Percentiles rank a stretch among this genome's conserved stretches.
Evolutionary conservation across 2,888 invertebrate genomes (phyloP).

Genomic region (Celastrina argiolus): DNA sequence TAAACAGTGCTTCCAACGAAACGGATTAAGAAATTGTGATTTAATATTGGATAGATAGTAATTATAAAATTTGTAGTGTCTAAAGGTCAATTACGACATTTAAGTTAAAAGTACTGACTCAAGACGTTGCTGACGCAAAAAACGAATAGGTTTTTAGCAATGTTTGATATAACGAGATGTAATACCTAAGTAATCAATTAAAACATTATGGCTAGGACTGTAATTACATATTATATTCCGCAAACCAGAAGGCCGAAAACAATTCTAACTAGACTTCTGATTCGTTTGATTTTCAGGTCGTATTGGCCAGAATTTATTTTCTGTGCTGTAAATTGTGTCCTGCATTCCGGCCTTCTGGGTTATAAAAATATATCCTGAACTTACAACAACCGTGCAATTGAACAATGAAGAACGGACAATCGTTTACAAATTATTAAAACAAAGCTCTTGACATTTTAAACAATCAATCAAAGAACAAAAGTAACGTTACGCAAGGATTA

Average conservation of each 20-base stretch:
- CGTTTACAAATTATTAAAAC: neutral
- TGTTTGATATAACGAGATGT: too few relatives aligned
- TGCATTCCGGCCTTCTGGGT: too few relatives aligned
- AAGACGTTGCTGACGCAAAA: neutral
- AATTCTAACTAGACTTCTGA: too few relatives aligned
- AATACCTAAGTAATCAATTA: too few relatives aligned
- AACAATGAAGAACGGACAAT: neutral
- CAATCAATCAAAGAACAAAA: slow-evolving; percentile 2
- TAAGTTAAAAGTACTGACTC: neutral
- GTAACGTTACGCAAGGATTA: slow-evolving; percentile 1
- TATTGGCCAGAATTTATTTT: too few relatives aligned
- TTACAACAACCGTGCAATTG: neutral
- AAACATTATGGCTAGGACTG: too few relatives aligned
- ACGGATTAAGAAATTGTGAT: slow-evolving; percentile 1
- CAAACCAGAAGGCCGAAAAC: too few relatives aligned
- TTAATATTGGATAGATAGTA: neutral
- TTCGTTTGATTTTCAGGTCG: too few relatives aligned
- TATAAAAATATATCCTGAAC: too few relatives aligned
- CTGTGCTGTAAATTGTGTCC: too few relatives aligned
- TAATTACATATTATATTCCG: too few relatives aligned
- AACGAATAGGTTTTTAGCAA: neutral
- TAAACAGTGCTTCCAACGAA: neutral
- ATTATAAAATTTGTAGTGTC: neutral
- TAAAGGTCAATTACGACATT: neutral
- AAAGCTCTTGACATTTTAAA: slow-evolving; percentile 8